Percentiles rank a stretch among this genome's conserved stretches.
These are phyloP conservation scores for Malurus cyaneus DNA, from an alignment of 2,113 vertebrate species.

Conservation along the genomic window DNA sequence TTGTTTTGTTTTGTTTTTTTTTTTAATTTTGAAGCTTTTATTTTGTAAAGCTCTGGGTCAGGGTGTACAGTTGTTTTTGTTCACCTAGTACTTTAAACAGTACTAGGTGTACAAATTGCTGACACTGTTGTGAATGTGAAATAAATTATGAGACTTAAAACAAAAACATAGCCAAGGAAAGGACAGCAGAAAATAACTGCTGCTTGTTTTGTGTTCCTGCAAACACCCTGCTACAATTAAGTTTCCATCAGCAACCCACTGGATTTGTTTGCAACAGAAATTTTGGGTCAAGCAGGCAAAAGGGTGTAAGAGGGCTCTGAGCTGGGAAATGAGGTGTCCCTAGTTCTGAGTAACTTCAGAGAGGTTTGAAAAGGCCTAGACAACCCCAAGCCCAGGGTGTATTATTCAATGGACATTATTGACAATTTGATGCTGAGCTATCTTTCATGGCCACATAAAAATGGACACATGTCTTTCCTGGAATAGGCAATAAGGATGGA, in stretches of 20 bases:
- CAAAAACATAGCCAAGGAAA: background rate
- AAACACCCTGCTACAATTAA: background rate
- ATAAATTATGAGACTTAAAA: background rate
- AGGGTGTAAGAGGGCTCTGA: background rate
- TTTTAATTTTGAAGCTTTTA: background rate
- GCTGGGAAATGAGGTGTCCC: rapidly evolving
- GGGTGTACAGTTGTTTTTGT: background rate
- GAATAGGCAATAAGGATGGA: background rate
- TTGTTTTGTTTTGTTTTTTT: background rate
- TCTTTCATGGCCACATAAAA: background rate
- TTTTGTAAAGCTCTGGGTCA: background rate
- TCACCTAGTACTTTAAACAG: background rate
- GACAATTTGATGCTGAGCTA: background rate
- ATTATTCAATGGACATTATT: background rate
- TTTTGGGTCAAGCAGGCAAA: background rate
- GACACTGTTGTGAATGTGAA: background rate
- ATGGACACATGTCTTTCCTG: background rate
- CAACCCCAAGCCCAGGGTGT: rapidly evolving
- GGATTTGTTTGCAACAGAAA: background rate
- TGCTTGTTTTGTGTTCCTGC: background rate
- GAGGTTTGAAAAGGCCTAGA: background rate
- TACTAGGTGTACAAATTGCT: background rate
- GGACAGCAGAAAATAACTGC: constrained; percentile 2
- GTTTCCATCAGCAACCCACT: background rate
- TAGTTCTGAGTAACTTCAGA: background rate